Evolutionary conservation across 2,113 vertebrate species (phyloP).

Genomic region (Dromaius novaehollandiae): DNA sequence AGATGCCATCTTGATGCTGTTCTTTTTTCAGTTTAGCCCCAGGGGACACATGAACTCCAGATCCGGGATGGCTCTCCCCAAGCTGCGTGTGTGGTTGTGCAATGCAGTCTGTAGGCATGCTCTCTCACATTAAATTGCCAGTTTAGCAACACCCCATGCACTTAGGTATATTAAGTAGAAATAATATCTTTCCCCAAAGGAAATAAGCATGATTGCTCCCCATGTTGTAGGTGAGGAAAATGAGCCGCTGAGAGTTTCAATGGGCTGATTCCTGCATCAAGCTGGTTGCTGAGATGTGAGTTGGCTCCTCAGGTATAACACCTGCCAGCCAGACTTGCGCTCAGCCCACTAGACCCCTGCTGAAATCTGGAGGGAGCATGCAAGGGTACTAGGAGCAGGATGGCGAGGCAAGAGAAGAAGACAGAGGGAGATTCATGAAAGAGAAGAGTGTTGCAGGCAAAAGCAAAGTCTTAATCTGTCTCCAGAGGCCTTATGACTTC

Average conservation of each 20-base stretch:
- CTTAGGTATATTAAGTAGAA: not conserved
- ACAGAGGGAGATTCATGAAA: not conserved
- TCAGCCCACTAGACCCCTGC: not conserved
- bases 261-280: not conserved
- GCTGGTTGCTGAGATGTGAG: not conserved
- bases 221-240: not conserved
- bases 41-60: not conserved
- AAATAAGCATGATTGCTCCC: not conserved
- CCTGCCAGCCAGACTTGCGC: not conserved
- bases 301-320: not conserved
- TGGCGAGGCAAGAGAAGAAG: not conserved
- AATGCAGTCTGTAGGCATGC: not conserved
- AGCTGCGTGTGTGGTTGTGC: not conserved
- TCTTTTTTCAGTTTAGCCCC: conserved; percentile 34
- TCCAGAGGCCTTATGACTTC: not conserved
- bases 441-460: not conserved
- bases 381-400: not conserved
- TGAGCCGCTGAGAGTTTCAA: not conserved
- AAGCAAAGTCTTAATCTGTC: not conserved
- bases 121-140: not conserved
- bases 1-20: not conserved
- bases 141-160: not conserved
- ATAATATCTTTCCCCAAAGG: not conserved
- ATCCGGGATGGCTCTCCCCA: not conserved
- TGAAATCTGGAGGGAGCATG: not conserved